Evolutionary conservation across 2,113 vertebrate species (phyloP), one percentile per base, ranked within the genome.

Genomic region (Phasianus colchicus): DNA sequence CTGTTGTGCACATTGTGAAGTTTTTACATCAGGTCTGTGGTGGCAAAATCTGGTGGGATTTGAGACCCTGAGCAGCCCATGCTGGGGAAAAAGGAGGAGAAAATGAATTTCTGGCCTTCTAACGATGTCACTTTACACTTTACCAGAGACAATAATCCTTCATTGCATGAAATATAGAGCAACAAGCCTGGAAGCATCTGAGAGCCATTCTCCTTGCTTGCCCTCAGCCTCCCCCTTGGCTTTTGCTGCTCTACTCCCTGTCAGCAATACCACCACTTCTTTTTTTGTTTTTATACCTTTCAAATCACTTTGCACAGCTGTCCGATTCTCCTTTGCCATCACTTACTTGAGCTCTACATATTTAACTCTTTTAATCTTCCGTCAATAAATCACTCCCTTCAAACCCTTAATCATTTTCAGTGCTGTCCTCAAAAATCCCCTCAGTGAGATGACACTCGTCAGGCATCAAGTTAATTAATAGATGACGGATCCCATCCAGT

Each of bases 331-430:
- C 75, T 91, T 79, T 43, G 71, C 40, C 74, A 63, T 95, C 78
- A 66, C 11, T 92, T 88, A 40, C 67, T 61, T 27, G 54, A 50
- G 89, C 71, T 89, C 64, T 57, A 64, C 84, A 69, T 65, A 54
- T 90, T 94, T 84, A 95, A 95, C 81, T 84, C 91, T 90, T 91
- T 30, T 87, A 61, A 82, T 75, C 57, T 88, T 6, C 61, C 1
- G 0, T 40, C 84, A 42, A 66, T 95, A 79, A 92, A 95, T 96
- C 85, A 85, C 27, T 91, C 25, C 20, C 27, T 43, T 32, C 74
- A 27, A 67, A 6, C 25, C 47, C 66, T 92, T 73, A 55, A 87
- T 92, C 71, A 83, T 55, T 54, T 52, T 32, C 86, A n/a, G 0
- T 0, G 7, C n/a, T 15, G 67, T 2, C 79, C 88, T 84, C 86